These are phyloP conservation scores for Hippasteria phrygiana DNA, from an alignment of 53 echinoderm and acorn worm species.

Conservation along the genomic window DNA sequence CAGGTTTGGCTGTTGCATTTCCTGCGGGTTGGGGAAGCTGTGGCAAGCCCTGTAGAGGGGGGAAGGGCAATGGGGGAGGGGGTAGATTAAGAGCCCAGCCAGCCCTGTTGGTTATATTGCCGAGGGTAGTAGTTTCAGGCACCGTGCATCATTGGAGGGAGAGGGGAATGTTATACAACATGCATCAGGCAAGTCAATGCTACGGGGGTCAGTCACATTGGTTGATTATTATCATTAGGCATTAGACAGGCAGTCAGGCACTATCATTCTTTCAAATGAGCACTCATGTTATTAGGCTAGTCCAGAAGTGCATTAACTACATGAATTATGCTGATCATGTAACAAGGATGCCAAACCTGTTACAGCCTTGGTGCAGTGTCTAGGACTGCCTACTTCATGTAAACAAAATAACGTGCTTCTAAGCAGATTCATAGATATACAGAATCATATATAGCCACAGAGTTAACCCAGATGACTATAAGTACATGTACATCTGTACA, in stretches of 20 bases:
- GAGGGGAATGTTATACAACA: conserved; percentile 10
- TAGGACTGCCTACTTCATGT: no score
- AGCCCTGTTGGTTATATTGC: conserved; percentile 40
- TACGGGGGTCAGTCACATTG: background rate
- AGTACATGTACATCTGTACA: background rate
- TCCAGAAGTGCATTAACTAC: no score
- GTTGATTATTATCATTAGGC: background rate
- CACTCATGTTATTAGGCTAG: background rate
- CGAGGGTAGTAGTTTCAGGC: conserved; percentile 24
- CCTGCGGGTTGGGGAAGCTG: conserved; percentile 1
- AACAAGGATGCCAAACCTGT: no score
- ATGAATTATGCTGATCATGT: no score
- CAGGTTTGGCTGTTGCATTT: conserved; percentile 7
- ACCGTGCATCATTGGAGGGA: conserved; percentile 23
- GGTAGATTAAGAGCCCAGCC: conserved; percentile 34
- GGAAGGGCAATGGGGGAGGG: conserved; percentile 7
- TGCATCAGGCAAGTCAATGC: conserved; percentile 39
- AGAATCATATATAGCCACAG: no score
- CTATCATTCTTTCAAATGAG: background rate
- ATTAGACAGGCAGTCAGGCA: conserved; percentile 36
- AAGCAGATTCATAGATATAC: no score
- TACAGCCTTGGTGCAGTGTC: no score
- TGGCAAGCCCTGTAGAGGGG: conserved; percentile 51
- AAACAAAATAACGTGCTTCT: no score
- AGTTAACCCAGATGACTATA: no score